Evolutionary conservation across 2,113 vertebrate genomes (phyloP).

Genomic region (Cinclus mexicanus): DNA sequence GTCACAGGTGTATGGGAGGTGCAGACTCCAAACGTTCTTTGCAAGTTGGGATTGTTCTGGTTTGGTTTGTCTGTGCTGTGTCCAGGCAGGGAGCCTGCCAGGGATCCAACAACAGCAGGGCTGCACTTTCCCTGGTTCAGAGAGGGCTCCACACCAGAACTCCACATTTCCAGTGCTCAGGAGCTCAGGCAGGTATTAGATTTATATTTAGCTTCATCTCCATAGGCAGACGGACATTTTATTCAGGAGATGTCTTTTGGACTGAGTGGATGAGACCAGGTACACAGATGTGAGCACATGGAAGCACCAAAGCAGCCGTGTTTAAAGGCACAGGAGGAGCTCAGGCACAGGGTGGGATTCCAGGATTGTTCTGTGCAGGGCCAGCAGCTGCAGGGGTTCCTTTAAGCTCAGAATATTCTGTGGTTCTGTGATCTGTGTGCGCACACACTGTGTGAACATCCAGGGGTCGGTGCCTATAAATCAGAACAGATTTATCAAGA

Average conservation of each 20-base stretch:
- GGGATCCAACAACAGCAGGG: background rate
- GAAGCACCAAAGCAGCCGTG: background rate
- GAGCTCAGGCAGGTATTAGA: background rate
- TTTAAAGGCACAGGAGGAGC: too few species aligned
- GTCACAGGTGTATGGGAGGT: background rate
- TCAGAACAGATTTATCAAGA: background rate
- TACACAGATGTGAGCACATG: background rate
- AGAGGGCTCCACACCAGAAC: background rate
- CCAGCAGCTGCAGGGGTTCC: background rate
- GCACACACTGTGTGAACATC: background rate
- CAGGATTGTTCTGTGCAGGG: too few species aligned
- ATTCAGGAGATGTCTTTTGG: background rate
- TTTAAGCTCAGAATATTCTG: background rate
- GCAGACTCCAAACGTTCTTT: background rate
- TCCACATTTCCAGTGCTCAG: background rate
- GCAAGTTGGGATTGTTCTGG: background rate
- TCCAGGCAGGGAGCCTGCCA: too few species aligned
- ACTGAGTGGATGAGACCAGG: background rate
- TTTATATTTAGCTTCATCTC: background rate
- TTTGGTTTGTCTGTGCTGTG: background rate
- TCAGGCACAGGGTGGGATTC: too few species aligned
- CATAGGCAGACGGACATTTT: background rate
- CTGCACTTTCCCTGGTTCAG: background rate
- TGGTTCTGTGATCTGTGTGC: background rate
- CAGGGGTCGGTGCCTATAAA: accelerated